phyloP scores from a whole-genome alignment of 2,113 vertebrate genomes.

The Dicrurus megarhynchus region DNA sequence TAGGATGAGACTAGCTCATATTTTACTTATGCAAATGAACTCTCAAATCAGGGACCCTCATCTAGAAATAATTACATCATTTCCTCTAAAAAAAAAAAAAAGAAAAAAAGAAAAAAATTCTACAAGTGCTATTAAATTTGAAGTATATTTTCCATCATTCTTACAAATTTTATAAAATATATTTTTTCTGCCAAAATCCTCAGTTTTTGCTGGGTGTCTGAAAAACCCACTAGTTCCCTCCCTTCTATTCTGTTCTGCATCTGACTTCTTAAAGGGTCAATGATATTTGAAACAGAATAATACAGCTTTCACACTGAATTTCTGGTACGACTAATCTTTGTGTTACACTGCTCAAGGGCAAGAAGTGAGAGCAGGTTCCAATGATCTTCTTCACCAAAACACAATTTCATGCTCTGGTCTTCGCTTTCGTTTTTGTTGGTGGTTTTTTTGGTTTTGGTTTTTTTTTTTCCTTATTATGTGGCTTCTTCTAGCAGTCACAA shows the following conservation, averaged over 20 bases:
- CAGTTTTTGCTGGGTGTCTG: not conserved
- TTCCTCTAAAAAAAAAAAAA: not conserved
- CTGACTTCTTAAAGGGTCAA: not conserved
- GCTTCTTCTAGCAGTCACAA: not conserved
- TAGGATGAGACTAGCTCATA: not conserved
- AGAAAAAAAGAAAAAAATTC: rapidly evolving
- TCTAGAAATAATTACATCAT: not conserved
- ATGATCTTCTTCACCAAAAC: not conserved
- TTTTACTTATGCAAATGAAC: not conserved
- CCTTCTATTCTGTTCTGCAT: not conserved
- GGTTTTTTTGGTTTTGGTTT: not conserved
- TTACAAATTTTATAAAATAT: not conserved
- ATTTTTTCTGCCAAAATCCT: not conserved
- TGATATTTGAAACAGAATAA: not conserved
- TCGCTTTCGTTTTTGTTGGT: not conserved
- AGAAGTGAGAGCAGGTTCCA: not conserved
- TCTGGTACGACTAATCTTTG: not conserved
- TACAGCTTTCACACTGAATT: not conserved
- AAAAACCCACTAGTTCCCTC: not conserved
- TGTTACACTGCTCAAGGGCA: not conserved
- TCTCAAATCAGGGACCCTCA: not conserved
- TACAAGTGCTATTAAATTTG: not conserved
- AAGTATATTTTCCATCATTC: not conserved
- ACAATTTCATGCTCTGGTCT: too few relatives aligned
- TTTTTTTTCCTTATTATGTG: not conserved